Base-by-base conservation (phyloP, 37 sponge, comb jelly and placozoan species). In the Spongia lamella region DNA sequence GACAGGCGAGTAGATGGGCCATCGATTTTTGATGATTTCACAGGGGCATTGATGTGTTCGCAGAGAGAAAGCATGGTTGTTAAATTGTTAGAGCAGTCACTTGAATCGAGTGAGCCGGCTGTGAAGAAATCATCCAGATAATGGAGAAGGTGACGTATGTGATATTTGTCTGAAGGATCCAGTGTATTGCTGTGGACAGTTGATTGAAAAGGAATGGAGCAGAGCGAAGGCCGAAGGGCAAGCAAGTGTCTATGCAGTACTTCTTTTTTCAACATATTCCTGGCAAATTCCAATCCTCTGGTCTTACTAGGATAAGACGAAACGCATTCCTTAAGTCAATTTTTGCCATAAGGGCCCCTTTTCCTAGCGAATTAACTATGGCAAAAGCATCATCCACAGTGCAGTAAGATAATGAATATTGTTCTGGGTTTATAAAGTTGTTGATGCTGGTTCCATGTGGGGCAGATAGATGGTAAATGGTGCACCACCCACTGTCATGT, bases 91-190 rank as follows among this genome's bases (percentile, higher is more conserved):
- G 29, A 22, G 39, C 70, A 66, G 53, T 66, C 38, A 21, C 33
- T 21, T 25, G 83, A 57, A 21, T 31, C 56, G 22, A 61, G 80
- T 26, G 86, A 40, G 5, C 80, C 79, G 27, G 62, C 7, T 11
- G 73, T 25, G 43, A 72, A 30, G 38, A 80, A 78, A 43, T 86
- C 76, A 61, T 86, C 86, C 61, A 86, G 51, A 53, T 80, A 80
- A n/a, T 86, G 86, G 16, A 54, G 13, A 35, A 63, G 24, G 22
- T 31, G 21, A 19, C 14, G n/a, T n/a, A n/a, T n/a, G n/a, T n/a
- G n/a, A n/a, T n/a, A n/a, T n/a, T n/a, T n/a, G n/a, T n/a, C n/a
- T n/a, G n/a, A n/a, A n/a, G n/a, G n/a, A n/a, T n/a, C n/a, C n/a
- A n/a, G n/a, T n/a, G n/a, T n/a, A n/a, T n/a, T n/a, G n/a, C n/a